phyloP scores from a whole-genome alignment of 2,113 vertebrate species.

The Oncorhynchus keta region DNA sequence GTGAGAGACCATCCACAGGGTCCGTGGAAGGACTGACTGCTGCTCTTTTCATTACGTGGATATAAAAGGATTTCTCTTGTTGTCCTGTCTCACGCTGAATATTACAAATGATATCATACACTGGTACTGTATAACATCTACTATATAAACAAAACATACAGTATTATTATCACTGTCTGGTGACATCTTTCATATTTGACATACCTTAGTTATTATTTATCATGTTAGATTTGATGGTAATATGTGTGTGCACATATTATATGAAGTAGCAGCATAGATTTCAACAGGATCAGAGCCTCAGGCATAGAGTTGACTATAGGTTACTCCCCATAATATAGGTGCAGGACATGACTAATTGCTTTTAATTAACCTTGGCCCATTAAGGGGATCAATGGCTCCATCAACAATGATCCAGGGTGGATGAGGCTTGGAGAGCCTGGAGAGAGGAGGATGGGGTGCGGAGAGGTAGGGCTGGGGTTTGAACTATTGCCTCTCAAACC shows the following conservation, averaged over 20 bases:
- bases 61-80: background rate
- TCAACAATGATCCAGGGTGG: slow-evolving; percentile 13
- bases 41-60: background rate
- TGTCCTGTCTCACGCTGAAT: background rate
- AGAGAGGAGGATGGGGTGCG: slow-evolving; percentile 8
- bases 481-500: slow-evolving; percentile 40
- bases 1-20: background rate
- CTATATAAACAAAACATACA: background rate
- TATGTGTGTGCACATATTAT: background rate
- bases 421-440: slow-evolving; percentile 23
- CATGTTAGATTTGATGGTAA: background rate
- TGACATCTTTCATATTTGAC: background rate
- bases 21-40: background rate
- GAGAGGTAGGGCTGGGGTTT: slow-evolving; percentile 21
- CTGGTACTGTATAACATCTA: background rate
- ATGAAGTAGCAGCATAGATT: background rate
- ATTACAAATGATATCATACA: background rate
- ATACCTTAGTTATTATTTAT: background rate
- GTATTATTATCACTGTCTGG: background rate
- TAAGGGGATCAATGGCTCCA: slow-evolving; percentile 34
- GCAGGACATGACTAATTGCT: slow-evolving; percentile 25
- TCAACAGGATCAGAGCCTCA: background rate
- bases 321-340: background rate
- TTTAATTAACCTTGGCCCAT: slow-evolving; percentile 41
- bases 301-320: background rate